Evolutionary conservation across 2,797 vertebrate genomes (phyloP).

Genomic region (Eutrigla gurnardus): DNA sequence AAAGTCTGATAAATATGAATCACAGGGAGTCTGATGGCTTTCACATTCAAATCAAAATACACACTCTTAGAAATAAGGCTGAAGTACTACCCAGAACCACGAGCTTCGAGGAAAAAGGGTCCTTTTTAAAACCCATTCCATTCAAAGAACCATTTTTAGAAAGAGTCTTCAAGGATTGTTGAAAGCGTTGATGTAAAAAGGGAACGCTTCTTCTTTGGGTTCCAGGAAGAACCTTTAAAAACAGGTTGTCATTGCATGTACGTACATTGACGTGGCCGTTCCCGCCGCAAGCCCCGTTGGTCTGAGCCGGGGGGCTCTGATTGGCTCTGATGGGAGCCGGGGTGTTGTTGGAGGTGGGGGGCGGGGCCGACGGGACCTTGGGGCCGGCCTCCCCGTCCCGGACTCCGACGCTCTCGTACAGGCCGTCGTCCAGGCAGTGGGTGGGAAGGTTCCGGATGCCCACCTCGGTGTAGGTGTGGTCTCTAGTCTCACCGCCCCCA

Average conservation of each 20-base stretch:
- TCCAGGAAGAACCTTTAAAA: neutral
- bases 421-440: constrained; percentile 79
- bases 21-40: neutral
- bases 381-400: constrained; percentile 59
- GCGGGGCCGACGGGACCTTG: constrained; percentile 61
- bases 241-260: constrained; percentile 7
- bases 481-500: constrained; percentile 64
- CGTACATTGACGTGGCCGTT: constrained; percentile 67
- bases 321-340: constrained; percentile 59
- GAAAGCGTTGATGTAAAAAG: too few relatives aligned
- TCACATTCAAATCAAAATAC: neutral
- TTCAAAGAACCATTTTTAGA: too few relatives aligned
- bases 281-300: constrained; percentile 58
- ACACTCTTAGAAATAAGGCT: neutral
- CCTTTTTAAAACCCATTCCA: too few relatives aligned
- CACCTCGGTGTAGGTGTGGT: constrained; percentile 85
- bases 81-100: neutral
- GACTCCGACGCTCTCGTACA: constrained; percentile 85
- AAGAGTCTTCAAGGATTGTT: neutral
- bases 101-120: neutral
- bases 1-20: neutral
- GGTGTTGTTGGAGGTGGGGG: constrained; percentile 59
- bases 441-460: constrained; percentile 72
- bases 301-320: constrained; percentile 69
- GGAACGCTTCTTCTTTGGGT: neutral